Base-by-base conservation (phyloP, 2,888 invertebrate genomes). In the Aspidapion aeneum region DNA sequence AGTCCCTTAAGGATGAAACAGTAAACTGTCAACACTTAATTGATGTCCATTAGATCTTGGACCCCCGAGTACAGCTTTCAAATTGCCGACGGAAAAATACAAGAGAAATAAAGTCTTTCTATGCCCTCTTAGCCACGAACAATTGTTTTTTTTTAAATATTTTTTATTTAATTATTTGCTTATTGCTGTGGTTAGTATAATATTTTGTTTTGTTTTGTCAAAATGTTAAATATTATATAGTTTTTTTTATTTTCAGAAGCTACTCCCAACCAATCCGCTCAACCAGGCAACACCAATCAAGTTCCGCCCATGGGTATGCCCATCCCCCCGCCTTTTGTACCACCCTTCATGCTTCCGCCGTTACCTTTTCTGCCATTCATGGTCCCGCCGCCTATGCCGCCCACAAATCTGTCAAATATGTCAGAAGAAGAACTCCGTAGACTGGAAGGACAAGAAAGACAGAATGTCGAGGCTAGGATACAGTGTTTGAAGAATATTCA, bases 391-490 rank as follows among this genome's bases (percentile, higher is more conserved):
- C 94, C 94, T 1, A 87, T 90, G 65, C 90, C 92, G 49, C 92
- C 93, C 54, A 85, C 87, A 49, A 87, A 89, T 73, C 85, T 96
- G 64, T 85, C 88, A 57, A 86, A 85, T 48, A 82, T 98, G 58
- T 87, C 88, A 52, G 87, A 90, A 55, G 96, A 94, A 55, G 96
- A 98, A 75, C 83, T 99, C 61, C 84, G 86, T 63, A 84, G 87
- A 17, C 87, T 99, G 89, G 99, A 99, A 80, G 96, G 96, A 22
- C 88, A 86, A 69, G 90, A 94, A 73, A 85, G 98, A 66, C 86
- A 88, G 69, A 91, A 94, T 72, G 87, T 98, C 48, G 96, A 98
- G 78, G 95, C 96, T 2, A 85, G 99, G 66, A 87, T 99, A 66
- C 90, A 92, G 82, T 89, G 88, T 71, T 78, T 93, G 64, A 80